Evolutionary conservation across 2,113 vertebrate genomes (phyloP).

Genomic region (Melanerpes aurifrons): DNA sequence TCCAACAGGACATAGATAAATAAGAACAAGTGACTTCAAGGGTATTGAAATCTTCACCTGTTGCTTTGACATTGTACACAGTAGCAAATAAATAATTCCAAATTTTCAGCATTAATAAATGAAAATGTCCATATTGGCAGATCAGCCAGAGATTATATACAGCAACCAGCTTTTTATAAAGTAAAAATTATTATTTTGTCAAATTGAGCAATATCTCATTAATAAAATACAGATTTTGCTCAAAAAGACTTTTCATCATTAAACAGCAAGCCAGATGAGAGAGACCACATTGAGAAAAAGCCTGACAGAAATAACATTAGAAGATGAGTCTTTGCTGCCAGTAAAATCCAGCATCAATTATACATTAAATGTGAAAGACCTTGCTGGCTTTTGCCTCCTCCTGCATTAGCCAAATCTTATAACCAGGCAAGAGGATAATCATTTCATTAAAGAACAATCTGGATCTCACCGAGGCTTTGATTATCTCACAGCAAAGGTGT

Average conservation of each 20-base stretch:
- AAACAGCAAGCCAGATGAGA: background rate
- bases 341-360: constrained; percentile 32
- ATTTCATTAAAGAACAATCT: constrained; percentile 39
- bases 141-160: background rate
- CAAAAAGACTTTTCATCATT: constrained; percentile 13
- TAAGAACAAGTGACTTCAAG: background rate
- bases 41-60: background rate
- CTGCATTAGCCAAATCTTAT: constrained; percentile 26
- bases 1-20: background rate
- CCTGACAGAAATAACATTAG: constrained; percentile 22
- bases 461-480: background rate
- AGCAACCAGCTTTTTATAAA: background rate
- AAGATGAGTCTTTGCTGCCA: background rate
- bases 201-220: constrained; percentile 32
- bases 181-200: constrained; percentile 11
- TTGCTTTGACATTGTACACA: background rate
- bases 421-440: background rate
- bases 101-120: background rate
- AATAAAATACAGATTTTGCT: constrained; percentile 48
- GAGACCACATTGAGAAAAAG: background rate
- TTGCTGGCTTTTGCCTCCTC: constrained; percentile 25
- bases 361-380: constrained; percentile 26
- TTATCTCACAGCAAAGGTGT: background rate
- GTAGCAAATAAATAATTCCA: background rate
- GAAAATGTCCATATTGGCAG: background rate